Conservation (phyloP, 2,113 vertebrate species). For the cat (Felis catus) region F.catus_Fca126_mat1.0 CM031420.1:68607001-68607500, state of each 20-base stretch:
- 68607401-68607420: slow-evolving; percentile 63
- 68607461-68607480: slow-evolving; percentile 57
- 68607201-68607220: neutral
- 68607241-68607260: slow-evolving; percentile 57
- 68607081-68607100: neutral
- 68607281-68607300: slow-evolving; percentile 63
- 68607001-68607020: neutral
- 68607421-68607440: slow-evolving; percentile 63
- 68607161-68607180: neutral
- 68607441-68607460: slow-evolving; percentile 67
- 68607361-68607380: slow-evolving; percentile 60
- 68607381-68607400: slow-evolving; percentile 41
- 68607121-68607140: slow-evolving; percentile 8
- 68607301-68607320: slow-evolving; percentile 60
- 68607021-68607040: neutral
- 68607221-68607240: neutral
- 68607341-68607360: slow-evolving; percentile 65
- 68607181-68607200: neutral
- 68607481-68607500: slow-evolving; percentile 65
- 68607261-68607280: slow-evolving; percentile 61
- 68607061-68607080: neutral
- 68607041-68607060: slow-evolving; percentile 30
- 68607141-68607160: neutral
- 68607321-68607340: slow-evolving; percentile 61
- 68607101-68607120: neutral